Base-by-base conservation (phyloP, 1,140 invertebrate genomes). In the Sarcophaga bullata region DNA sequence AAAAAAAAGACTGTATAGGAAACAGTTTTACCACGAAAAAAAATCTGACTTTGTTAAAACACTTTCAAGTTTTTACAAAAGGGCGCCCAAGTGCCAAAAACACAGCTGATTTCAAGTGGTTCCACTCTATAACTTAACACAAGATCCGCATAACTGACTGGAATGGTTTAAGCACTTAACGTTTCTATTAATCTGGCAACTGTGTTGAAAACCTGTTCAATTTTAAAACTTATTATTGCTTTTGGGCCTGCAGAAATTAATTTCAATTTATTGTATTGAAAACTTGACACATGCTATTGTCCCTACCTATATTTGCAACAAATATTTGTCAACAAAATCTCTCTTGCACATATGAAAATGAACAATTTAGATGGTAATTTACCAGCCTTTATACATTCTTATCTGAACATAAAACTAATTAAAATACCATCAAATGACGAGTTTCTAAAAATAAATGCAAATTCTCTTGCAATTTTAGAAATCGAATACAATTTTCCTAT, bases 401-500 rank as follows among this genome's bases (percentile, higher is more conserved):
- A 37, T 37, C 6, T 48, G 25, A 8, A 62, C 17, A 8, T 80
- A 37, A 80, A 82, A 82, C 81, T 72, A 82, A 82, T 82, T 82
- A 80, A 82, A 82, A 82, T 82, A 50, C 75, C 73, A 82, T 82
- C 73, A 68, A n/a, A 80, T 8, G 52, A 52, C 25, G n/a, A 78
- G 15, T 48, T 25, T 76, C 17, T 9, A 72, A 49, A 48, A 54
- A 8, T 15, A 82, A 80, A 62, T 72, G 8, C 3, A 17, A 37
- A 78, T 49, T 76, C 46, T 37, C 13, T 17, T 80, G 54, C 17
- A 47, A 80, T 25, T 49, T 7, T 62, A 68, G 62, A 58, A 58
- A 58, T 2, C 15, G n/a, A 52, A 82, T 73, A 37, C 1, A 37
- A 37, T 37, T 37, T 37, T 37, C 25, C 25, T 37, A 62, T 80